These are phyloP conservation scores for Sylvicapra grimmia DNA, from an alignment of 2,113 vertebrate genomes.

Conservation along the genomic window DNA sequence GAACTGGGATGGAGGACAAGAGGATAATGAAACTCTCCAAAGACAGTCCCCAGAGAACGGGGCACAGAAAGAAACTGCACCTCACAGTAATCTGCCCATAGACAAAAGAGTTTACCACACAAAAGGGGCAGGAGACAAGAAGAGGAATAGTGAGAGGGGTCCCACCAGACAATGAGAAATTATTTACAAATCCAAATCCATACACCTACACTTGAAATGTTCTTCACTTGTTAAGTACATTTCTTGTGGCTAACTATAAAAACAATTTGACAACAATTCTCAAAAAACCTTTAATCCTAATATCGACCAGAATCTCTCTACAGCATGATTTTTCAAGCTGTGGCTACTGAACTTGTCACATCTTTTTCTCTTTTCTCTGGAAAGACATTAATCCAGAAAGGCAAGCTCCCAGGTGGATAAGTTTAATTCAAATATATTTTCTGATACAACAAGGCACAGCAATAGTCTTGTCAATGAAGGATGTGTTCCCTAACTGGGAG, in stretches of 20 bases:
- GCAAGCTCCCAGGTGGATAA: neutral
- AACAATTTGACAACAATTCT: neutral
- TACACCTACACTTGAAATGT: neutral
- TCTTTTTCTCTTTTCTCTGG: neutral
- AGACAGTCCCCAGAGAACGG: neutral
- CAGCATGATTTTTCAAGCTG: neutral
- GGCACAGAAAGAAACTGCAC: neutral
- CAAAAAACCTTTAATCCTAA: neutral
- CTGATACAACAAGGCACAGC: neutral
- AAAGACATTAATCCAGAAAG: constrained; percentile 6
- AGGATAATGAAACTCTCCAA: neutral
- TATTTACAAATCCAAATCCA: neutral
- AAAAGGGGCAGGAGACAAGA: neutral
- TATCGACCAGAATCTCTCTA: neutral
- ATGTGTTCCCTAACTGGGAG: neutral
- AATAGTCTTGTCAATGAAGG: neutral
- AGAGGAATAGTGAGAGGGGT: neutral
- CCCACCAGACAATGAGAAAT: neutral
- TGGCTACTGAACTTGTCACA: neutral
- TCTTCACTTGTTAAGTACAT: neutral
- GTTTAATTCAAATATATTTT: constrained; percentile 14
- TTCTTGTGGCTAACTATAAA: neutral
- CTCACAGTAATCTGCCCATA: neutral
- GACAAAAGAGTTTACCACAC: neutral
- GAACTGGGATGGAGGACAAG: neutral